A percentile compares a stretch with the other conserved stretches of the same genome.
Conservation (phyloP, 2,888 invertebrate species). For the Aphodius granarius region DNA sequence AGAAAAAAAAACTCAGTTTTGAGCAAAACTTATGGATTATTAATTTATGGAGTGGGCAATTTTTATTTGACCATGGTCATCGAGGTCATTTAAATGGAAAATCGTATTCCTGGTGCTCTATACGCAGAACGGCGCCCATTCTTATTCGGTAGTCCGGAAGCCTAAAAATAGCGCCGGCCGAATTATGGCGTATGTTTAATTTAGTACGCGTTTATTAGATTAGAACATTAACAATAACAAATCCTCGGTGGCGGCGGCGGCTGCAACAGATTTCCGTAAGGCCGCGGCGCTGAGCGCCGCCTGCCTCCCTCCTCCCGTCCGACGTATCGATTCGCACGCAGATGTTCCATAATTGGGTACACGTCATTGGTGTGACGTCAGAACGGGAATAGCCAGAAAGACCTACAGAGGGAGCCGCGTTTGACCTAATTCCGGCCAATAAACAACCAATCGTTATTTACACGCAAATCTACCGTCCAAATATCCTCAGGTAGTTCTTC, state of each 20-base stretch:
- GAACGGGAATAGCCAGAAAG: slow-evolving; percentile 18
- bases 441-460: background rate
- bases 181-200: background rate
- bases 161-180: background rate
- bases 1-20: too few relatives aligned
- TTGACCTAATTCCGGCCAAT: background rate
- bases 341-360: slow-evolving; percentile 24
- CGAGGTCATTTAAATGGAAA: background rate
- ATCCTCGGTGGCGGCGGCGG: background rate
- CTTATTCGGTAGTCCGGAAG: background rate
- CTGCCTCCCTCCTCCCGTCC: background rate
- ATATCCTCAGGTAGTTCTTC: background rate
- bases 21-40: too few relatives aligned
- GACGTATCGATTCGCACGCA: slow-evolving; percentile 24
- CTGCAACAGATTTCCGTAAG: background rate
- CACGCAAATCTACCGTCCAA: background rate
- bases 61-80: background rate
- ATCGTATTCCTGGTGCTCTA: background rate
- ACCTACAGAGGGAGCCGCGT: background rate
- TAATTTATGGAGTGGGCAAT: background rate
- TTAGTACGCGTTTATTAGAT: background rate
- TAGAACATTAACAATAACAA: background rate
- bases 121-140: background rate
- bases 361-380: slow-evolving; percentile 28
- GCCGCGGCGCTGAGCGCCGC: background rate